These are phyloP conservation scores for Xiphorhynchus erythropygius DNA, from an alignment of 2,797 vertebrate species.

Conservation along the genomic window DNA sequence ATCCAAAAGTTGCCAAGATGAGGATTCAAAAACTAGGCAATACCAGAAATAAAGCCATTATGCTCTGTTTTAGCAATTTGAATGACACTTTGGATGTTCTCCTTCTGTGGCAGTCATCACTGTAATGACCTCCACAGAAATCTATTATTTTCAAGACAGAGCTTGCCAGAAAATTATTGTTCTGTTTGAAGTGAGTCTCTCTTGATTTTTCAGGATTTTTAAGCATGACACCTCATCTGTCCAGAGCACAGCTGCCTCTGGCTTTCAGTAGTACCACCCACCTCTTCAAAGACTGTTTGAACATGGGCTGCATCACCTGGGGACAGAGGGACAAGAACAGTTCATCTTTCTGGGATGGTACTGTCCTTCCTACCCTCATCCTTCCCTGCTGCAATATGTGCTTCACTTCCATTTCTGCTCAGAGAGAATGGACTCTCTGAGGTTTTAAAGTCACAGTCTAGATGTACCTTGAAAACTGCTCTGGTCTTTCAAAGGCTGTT, in stretches of 20 bases:
- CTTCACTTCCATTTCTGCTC: background rate
- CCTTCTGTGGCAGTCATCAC: background rate
- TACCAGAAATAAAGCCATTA: background rate
- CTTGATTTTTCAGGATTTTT: background rate
- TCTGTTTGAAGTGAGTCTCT: background rate
- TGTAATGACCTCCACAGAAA: background rate
- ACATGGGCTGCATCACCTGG: rapidly evolving
- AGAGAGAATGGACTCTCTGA: background rate
- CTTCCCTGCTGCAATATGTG: background rate
- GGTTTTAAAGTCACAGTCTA: background rate
- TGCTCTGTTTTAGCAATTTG: background rate
- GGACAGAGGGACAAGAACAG: background rate
- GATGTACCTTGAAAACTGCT: background rate
- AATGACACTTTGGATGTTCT: background rate
- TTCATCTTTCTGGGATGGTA: background rate
- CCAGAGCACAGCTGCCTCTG: background rate
- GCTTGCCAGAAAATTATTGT: background rate
- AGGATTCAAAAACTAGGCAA: background rate
- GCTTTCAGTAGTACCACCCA: background rate
- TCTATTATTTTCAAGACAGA: background rate
- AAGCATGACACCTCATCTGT: background rate
- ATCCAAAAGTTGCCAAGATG: background rate
- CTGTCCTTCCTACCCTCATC: background rate
- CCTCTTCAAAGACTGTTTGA: background rate
- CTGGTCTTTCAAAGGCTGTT: background rate